Evolutionary conservation across 1,140 invertebrate species (phyloP), one percentile per base, ranked within the genome.

Genomic region (Leptoteleia sp.): DNA sequence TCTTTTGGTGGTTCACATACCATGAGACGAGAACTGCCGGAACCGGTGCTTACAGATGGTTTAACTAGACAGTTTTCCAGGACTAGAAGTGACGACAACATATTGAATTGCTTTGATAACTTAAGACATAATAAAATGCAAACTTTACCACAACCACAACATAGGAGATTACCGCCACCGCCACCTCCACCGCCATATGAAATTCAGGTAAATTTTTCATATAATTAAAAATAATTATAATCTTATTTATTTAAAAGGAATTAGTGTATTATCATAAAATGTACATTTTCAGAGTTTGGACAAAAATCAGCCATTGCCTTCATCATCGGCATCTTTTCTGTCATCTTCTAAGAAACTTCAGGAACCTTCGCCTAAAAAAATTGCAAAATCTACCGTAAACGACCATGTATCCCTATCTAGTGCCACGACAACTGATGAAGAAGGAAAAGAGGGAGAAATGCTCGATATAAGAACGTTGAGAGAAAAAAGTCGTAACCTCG

Each of bases 401-500:
- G 70, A 73, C 1, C 35, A 48, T 12, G 13, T 47, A 1, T 35
- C 64, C 19, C 59, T 8, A 12, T 5, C 19, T 9, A 25, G 7
- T 16, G 27, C n/a, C 25, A 1, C 19, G 1, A 35, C 12, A 4
- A 76, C 82, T 9, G 57, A 54, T 15, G 84, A 84, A 5, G 83
- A 83, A 17, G 78, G 54, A 4, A 85, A 85, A 33, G 83, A 84
- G 9, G 86, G 89, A 19, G 88, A 88, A 11, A 90, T 93, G 82
- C 87, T 96, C 76, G 95, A 96, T 83, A 96, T 96, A 65, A 93
- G 93, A 68, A 93, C 94, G 35, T 88, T 97, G 31, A 91, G 95
- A 22, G 95, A 96, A 86, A 95, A 96, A 89, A 96, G 95, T 88
- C 93, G 94, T 73, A 94, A 96, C 81, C 88, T 97, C 71, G 96